A percentile compares a stretch with the other conserved stretches of the same genome.
Conservation (phyloP, 2,888 invertebrate genomes). For the Dynastes tityus region DNA sequence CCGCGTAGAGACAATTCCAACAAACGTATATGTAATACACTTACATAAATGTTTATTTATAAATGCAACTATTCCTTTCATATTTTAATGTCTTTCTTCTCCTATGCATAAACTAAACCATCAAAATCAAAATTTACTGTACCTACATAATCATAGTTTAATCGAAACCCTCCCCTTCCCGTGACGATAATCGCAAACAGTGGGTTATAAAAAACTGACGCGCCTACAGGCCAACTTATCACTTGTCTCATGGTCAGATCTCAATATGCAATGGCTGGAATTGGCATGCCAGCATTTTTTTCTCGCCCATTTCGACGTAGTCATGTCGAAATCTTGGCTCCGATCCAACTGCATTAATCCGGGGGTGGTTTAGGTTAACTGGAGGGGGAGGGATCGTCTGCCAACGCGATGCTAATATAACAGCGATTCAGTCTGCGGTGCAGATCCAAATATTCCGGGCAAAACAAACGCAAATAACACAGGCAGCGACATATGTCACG, state of each 20-base stretch:
- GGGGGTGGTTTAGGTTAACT: neutral
- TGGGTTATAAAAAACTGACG: neutral
- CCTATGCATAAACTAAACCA: neutral
- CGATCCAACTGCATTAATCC: neutral
- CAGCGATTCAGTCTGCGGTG: neutral
- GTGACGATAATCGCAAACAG: neutral
- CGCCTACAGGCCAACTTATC: neutral
- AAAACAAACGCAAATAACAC: neutral
- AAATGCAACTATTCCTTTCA: no score
- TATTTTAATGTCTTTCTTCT: no score
- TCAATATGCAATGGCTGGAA: neutral
- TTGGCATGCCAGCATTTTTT: constrained; percentile 1
- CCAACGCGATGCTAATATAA: neutral
- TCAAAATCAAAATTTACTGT: neutral
- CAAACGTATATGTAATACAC: neutral
- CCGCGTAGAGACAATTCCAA: neutral
- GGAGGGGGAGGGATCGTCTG: neutral
- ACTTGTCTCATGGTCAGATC: neutral
- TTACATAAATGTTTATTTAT: neutral
- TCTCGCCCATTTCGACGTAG: neutral
- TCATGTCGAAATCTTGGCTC: neutral
- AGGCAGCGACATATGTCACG: constrained; percentile 14
- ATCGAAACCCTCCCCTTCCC: no score
- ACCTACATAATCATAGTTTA: no score
- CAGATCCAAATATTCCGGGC: neutral